phyloP scores from a whole-genome alignment of 1,140 invertebrate species.

The Apis cerana region DNA sequence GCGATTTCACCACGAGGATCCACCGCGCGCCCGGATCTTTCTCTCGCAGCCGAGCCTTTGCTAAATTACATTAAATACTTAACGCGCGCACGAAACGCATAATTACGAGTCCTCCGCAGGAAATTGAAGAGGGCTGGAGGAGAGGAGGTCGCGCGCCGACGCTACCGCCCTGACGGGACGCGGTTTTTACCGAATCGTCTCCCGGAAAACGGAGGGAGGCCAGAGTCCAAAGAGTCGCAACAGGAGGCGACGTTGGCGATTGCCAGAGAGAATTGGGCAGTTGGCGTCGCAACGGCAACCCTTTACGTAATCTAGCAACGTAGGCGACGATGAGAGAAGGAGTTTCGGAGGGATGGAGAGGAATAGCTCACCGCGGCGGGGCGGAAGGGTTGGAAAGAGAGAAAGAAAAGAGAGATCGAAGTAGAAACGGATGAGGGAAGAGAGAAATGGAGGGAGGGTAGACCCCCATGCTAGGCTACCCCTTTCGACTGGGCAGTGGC shows the following conservation, averaged over 20 bases:
- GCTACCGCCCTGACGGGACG: background rate
- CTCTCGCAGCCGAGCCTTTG: background rate
- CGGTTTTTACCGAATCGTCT: constrained; percentile 54
- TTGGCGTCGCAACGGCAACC: constrained; percentile 38
- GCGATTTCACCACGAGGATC: constrained; percentile 7
- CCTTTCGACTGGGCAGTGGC: constrained; percentile 75
- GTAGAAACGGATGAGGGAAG: background rate
- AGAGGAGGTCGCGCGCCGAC: background rate
- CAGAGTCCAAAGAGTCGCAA: background rate
- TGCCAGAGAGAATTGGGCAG: constrained; percentile 57
- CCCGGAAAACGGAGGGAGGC: constrained; percentile 30
- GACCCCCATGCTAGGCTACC: constrained; percentile 52
- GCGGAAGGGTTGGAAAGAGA: background rate
- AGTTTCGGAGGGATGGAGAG: background rate
- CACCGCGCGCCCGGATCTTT: background rate
- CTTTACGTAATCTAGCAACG: constrained; percentile 50
- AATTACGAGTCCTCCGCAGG: constrained; percentile 30
- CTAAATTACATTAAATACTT: constrained; percentile 48
- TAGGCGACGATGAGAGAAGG: constrained; percentile 3
- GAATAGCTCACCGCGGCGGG: background rate
- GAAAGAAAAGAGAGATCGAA: background rate
- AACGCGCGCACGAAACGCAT: constrained; percentile 2
- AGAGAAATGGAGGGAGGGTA: background rate
- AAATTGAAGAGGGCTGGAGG: constrained; percentile 38
- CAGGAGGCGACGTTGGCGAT: constrained; percentile 42